These are phyloP conservation scores for Calliphora vicina DNA, from an alignment of 1,140 invertebrate species.

Conservation along the genomic window DNA sequence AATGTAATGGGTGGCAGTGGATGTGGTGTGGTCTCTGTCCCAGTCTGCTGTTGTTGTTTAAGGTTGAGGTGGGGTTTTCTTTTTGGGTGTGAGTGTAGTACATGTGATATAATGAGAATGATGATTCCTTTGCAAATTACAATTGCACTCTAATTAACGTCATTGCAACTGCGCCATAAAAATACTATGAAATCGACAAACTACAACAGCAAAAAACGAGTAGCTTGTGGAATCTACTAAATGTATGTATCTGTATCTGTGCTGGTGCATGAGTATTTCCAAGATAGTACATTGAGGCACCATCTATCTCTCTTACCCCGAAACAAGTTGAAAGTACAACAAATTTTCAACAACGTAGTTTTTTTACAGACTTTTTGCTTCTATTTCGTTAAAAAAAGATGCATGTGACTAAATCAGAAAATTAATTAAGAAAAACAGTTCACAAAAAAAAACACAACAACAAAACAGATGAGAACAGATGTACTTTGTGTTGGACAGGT, in stretches of 20 bases:
- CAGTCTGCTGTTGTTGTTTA: background rate
- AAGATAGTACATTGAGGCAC: background rate
- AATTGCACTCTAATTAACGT: conserved; percentile 1
- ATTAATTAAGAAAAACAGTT: background rate
- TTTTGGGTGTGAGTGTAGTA: background rate
- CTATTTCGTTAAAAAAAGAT: background rate
- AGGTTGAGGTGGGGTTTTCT: background rate
- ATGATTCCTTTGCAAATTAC: background rate
- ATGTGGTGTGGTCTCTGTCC: background rate
- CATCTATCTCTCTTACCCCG: background rate
- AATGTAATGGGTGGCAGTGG: background rate
- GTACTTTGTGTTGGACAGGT: background rate
- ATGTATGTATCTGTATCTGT: no score
- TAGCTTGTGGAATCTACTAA: background rate
- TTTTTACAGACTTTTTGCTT: background rate
- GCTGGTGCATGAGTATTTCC: no score
- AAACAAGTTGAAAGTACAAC: background rate
- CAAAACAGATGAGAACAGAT: background rate
- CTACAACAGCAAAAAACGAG: background rate
- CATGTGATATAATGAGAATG: background rate
- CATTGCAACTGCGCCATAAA: background rate
- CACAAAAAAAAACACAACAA: background rate
- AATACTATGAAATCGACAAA: background rate
- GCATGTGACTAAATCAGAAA: background rate
- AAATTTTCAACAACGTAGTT: background rate